These are phyloP conservation scores for Lasioglossum figueresi DNA, from an alignment of 2,888 invertebrate species.

Conservation along the genomic window DNA sequence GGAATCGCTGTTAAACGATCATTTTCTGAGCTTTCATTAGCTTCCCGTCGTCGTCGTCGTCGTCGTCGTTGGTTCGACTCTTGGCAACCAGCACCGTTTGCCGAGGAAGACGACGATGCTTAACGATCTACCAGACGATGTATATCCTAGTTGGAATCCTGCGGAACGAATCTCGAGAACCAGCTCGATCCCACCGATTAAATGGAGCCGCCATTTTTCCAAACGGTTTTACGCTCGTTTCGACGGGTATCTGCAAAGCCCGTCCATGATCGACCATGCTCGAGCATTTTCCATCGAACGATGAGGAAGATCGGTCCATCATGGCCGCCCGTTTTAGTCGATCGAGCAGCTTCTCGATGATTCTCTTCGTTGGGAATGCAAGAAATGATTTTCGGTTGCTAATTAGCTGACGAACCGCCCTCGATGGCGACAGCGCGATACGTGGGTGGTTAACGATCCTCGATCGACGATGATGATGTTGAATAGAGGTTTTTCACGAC, in stretches of 20 bases:
- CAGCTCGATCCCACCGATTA: neutral
- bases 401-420: neutral
- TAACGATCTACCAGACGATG: neutral
- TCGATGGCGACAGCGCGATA: neutral
- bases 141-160: neutral
- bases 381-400: no score
- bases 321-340: neutral
- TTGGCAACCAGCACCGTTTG: neutral
- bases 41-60: neutral
- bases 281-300: neutral
- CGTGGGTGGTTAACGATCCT: slow-evolving; percentile 7
- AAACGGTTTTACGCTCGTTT: neutral
- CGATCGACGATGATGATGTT: slow-evolving; percentile 12
- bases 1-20: slow-evolving; percentile 57
- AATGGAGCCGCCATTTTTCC: neutral
- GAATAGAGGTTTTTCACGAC: neutral
- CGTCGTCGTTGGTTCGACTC: neutral
- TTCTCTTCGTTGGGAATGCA: no score
- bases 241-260: neutral
- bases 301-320: neutral
- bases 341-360: no score
- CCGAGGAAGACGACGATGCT: neutral
- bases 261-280: neutral
- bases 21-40: slow-evolving; percentile 59
- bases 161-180: neutral